A percentile compares a stretch with the other conserved stretches of the same genome.
Evolutionary conservation across 2,797 vertebrate species (phyloP).

Genomic region (Geotria australis): DNA sequence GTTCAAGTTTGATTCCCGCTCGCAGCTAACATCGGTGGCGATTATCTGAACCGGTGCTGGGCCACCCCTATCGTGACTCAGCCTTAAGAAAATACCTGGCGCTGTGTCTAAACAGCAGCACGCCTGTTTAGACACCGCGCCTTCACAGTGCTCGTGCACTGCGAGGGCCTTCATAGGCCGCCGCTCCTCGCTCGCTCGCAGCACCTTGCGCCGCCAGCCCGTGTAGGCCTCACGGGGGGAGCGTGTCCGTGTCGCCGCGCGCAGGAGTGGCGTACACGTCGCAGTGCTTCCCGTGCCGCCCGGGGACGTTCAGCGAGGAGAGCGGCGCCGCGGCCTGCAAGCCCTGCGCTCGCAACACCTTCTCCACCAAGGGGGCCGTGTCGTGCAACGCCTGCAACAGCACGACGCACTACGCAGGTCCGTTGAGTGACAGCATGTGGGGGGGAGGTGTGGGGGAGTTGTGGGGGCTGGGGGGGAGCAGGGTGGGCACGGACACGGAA

Average conservation of each 20-base stretch:
- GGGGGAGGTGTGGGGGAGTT: not conserved
- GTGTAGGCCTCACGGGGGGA: not conserved
- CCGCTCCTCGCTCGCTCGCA: too few species aligned
- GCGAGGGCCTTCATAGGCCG: too few species aligned
- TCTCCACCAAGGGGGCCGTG: constrained; percentile 45
- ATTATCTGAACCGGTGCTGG: too few species aligned
- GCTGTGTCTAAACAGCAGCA: too few species aligned
- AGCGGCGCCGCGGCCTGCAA: constrained; percentile 35
- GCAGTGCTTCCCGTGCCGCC: constrained; percentile 85
- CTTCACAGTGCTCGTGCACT: too few species aligned
- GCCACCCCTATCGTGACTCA: too few species aligned
- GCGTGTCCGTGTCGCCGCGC: not conserved
- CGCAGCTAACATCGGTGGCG: too few species aligned
- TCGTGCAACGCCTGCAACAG: constrained; percentile 36
- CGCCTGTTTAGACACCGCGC: too few species aligned
- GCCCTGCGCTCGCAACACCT: constrained; percentile 32
- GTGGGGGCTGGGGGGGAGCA: not conserved
- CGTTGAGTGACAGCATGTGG: not conserved
- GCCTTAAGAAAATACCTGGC: too few species aligned
- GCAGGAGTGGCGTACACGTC: constrained; percentile 76
- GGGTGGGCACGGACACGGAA: too few species aligned
- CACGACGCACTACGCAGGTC: constrained; percentile 36
- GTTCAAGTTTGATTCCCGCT: too few species aligned
- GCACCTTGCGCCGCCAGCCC: not conserved
- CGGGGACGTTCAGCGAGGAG: constrained; percentile 33